These are phyloP conservation scores for Cryptocephalus primarius DNA, from an alignment of 2,888 invertebrate genomes.

Conservation along the genomic window DNA sequence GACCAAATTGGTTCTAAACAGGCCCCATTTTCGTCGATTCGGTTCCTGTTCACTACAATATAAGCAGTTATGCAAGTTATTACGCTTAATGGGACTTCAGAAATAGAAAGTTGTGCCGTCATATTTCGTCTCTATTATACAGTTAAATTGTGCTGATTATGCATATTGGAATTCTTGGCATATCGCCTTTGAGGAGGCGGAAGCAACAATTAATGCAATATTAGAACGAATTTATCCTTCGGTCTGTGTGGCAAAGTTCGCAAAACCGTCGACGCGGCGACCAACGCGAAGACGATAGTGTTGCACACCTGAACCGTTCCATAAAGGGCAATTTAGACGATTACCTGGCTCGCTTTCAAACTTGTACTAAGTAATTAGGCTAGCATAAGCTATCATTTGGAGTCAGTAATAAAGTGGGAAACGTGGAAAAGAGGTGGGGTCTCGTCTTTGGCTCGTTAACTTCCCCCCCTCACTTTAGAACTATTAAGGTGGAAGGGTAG, in stretches of 20 bases:
- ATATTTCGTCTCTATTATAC: neutral
- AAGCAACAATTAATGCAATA: constrained; percentile 6
- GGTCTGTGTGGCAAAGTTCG: neutral
- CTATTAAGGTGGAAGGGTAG: no score
- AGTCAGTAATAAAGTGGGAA: no score
- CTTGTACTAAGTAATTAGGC: neutral
- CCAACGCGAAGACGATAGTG: constrained; percentile 4
- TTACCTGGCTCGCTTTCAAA: constrained; percentile 2
- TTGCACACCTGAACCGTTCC: constrained; percentile 2
- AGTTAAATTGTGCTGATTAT: constrained; percentile 2
- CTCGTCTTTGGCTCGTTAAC: no score
- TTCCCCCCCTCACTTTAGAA: no score
- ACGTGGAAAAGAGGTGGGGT: no score
- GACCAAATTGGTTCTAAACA: no score
- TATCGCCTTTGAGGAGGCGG: neutral
- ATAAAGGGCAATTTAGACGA: constrained; percentile 5
- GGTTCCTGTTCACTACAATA: no score
- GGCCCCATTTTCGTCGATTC: no score
- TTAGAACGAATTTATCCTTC: constrained; percentile 3
- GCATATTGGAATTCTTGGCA: constrained; percentile 6
- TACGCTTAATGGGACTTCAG: no score
- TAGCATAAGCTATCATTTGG: neutral
- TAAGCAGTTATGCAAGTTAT: no score
- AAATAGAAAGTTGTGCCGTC: no score
- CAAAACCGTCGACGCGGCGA: neutral